Percentiles rank a stretch among this genome's conserved stretches.
phyloP scores from a whole-genome alignment of 2,888 invertebrate species.

The Diaperis boleti region DNA sequence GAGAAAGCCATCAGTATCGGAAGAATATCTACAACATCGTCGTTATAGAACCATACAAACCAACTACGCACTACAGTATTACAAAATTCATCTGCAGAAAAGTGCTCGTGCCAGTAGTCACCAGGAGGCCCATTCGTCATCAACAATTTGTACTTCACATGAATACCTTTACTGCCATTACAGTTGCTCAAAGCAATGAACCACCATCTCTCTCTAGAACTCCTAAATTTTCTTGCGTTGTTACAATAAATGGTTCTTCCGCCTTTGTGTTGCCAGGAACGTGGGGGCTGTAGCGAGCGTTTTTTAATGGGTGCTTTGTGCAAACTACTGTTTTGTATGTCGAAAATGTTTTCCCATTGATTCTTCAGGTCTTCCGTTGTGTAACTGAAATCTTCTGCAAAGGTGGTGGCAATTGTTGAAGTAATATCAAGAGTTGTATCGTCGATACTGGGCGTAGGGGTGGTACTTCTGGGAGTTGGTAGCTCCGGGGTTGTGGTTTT shows the following conservation, averaged over 20 bases:
- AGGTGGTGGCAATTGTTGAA: neutral
- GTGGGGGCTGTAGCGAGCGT: conserved; percentile 61
- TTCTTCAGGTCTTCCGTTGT: conserved; percentile 18
- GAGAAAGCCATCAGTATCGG: conserved; percentile 84
- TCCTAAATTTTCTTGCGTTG: conserved; percentile 79
- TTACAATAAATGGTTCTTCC: conserved; percentile 69
- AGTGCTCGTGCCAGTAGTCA: conserved; percentile 89
- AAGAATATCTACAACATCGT: conserved; percentile 80
- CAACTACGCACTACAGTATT: conserved; percentile 68
- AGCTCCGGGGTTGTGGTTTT: conserved; percentile 15
- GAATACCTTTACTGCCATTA: conserved; percentile 78
- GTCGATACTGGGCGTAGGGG: neutral
- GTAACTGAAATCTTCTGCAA: conserved; percentile 15
- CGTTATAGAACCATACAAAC: neutral
- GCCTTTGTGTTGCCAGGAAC: conserved; percentile 62
- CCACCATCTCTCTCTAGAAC: conserved; percentile 93
- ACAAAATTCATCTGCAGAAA: conserved; percentile 97
- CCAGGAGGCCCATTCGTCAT: conserved; percentile 90
- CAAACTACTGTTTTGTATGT: neutral
- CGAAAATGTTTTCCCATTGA: conserved; percentile 19
- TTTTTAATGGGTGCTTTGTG: conserved; percentile 46
- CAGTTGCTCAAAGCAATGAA: conserved; percentile 90
- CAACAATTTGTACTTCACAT: conserved; percentile 82
- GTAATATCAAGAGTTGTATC: neutral
- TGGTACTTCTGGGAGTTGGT: conserved; percentile 17